Conservation (phyloP, 35 echinoderm and acorn worm genomes). For the Ophioderma brevispina region DNA sequence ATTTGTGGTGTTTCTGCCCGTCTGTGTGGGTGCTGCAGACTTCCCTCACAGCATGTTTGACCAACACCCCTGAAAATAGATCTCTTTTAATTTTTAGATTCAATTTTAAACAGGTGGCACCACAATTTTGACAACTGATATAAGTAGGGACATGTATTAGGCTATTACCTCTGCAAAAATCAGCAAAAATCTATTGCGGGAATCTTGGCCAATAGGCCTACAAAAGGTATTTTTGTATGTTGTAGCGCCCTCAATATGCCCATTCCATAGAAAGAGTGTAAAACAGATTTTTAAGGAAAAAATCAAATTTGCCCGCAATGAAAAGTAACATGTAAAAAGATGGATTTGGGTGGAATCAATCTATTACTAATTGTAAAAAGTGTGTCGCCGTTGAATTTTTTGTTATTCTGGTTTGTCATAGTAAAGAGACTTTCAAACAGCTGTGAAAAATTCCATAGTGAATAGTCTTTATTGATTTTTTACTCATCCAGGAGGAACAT, state of each 20-base stretch:
- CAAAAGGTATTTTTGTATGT: too few relatives aligned
- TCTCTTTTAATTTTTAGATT: neutral
- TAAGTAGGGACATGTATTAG: too few relatives aligned
- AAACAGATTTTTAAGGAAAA: too few relatives aligned
- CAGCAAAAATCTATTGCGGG: too few relatives aligned
- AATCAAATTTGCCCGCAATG: too few relatives aligned
- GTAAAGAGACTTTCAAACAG: neutral
- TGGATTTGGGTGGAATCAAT: neutral
- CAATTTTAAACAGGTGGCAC: neutral
- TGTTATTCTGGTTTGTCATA: neutral
- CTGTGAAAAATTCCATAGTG: neutral
- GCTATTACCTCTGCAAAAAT: too few relatives aligned
- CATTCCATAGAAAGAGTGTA: neutral
- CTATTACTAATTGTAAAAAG: neutral
- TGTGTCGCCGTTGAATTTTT: neutral
- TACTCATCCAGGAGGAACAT: slow-evolving; percentile 77
- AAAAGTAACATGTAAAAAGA: neutral
- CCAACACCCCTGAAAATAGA: too few relatives aligned
- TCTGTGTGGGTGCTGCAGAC: neutral
- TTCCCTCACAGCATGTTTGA: too few relatives aligned
- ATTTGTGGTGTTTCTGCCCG: neutral
- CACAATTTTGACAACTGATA: too few relatives aligned
- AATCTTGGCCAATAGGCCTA: too few relatives aligned
- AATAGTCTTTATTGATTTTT: neutral
- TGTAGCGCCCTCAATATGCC: too few relatives aligned